phyloP scores from a whole-genome alignment of 1,140 invertebrate species.

The Andricus grossulariae region DNA sequence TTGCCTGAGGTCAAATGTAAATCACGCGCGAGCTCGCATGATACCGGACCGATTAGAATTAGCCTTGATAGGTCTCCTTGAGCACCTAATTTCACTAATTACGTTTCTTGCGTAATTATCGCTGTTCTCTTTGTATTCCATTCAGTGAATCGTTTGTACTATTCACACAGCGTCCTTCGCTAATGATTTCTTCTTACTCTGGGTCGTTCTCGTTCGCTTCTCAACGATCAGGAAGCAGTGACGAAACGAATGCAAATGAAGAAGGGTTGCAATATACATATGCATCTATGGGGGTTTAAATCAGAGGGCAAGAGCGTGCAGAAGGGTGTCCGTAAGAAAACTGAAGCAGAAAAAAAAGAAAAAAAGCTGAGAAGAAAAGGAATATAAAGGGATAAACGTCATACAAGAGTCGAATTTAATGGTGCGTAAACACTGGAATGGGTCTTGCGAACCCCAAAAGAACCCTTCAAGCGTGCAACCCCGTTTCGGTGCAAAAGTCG shows the following conservation, averaged over 20 bases:
- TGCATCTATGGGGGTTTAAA: slow-evolving; percentile 40
- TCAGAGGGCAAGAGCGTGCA: slow-evolving; percentile 25
- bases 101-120: slow-evolving; percentile 38
- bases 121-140: not conserved
- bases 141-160: not conserved
- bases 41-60: slow-evolving; percentile 45
- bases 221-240: slow-evolving; percentile 40
- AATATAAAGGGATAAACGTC: slow-evolving; percentile 69
- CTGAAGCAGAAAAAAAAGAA: slow-evolving; percentile 25
- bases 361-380: slow-evolving; percentile 47
- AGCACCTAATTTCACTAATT: slow-evolving; percentile 48
- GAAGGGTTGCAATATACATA: slow-evolving; percentile 15
- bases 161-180: not conserved
- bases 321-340: slow-evolving; percentile 40
- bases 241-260: slow-evolving; percentile 58
- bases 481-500: slow-evolving; percentile 15
- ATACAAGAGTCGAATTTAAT: slow-evolving; percentile 69
- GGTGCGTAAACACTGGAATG: slow-evolving; percentile 66
- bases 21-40: not conserved
- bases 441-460: slow-evolving; percentile 36
- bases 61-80: slow-evolving; percentile 45
- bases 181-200: slow-evolving; percentile 21
- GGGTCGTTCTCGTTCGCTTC: not conserved
- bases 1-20: no score
- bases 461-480: slow-evolving; percentile 36